phyloP scores from a whole-genome alignment of 2,113 vertebrate species.

The Lepidothrix coronata region DNA sequence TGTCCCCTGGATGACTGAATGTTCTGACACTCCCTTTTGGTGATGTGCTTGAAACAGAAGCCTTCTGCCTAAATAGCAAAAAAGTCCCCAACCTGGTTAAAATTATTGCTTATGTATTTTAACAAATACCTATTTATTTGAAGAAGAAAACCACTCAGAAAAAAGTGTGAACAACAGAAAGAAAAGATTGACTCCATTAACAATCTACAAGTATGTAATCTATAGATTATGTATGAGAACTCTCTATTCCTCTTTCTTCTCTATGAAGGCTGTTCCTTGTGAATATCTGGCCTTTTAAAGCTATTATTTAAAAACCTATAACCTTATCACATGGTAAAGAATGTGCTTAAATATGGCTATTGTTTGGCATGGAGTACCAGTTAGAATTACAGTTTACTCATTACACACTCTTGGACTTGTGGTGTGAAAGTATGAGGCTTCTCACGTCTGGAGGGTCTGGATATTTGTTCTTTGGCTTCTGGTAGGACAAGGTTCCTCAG shows the following conservation, averaged over 20 bases:
- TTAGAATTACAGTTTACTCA: neutral
- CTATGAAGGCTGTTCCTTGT: neutral
- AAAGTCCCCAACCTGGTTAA: neutral
- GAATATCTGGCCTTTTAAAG: neutral
- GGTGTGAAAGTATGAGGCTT: neutral
- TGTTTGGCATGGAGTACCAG: neutral
- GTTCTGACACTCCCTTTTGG: conserved; percentile 13
- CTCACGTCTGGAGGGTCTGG: neutral
- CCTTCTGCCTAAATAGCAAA: neutral
- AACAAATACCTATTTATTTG: neutral
- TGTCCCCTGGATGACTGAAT: neutral
- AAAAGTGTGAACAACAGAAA: neutral
- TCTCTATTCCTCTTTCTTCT: neutral
- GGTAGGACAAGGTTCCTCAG: neutral
- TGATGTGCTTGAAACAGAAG: neutral
- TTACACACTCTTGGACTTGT: neutral
- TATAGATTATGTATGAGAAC: neutral
- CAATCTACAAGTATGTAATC: neutral
- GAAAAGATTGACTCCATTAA: neutral
- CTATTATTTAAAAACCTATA: neutral
- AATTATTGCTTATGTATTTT: neutral
- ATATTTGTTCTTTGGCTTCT: neutral
- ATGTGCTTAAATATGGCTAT: neutral
- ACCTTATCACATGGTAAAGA: neutral
- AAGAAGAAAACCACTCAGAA: neutral